Percentiles rank a stretch among this genome's conserved stretches.
These are phyloP conservation scores for Drosophila rufa DNA, from an alignment of 1,140 invertebrate genomes.

Conservation along the genomic window DNA sequence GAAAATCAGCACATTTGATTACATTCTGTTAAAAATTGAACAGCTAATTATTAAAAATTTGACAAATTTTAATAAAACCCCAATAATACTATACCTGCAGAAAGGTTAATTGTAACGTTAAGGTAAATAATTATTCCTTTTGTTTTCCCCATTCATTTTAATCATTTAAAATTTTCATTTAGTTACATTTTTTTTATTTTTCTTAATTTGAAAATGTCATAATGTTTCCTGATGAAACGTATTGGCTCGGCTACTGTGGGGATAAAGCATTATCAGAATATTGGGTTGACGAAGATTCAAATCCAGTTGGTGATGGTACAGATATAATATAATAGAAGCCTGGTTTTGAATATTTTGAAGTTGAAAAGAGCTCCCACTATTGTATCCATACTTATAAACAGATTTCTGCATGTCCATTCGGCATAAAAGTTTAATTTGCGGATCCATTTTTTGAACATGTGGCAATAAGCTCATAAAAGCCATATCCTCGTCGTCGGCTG, in stretches of 20 bases:
- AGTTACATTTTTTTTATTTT: background rate
- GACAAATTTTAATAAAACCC: background rate
- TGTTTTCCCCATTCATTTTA: background rate
- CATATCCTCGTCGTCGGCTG: constrained; percentile 13
- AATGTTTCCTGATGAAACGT: constrained; percentile 9
- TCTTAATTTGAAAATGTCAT: constrained; percentile 2
- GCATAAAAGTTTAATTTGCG: background rate
- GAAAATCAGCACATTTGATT: constrained; percentile 1
- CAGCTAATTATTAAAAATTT: background rate
- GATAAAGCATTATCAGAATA: constrained; percentile 25
- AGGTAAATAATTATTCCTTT: background rate
- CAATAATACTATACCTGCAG: constrained; percentile 1
- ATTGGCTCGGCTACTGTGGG: constrained; percentile 8
- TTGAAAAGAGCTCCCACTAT: constrained; percentile 12
- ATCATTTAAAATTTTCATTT: background rate
- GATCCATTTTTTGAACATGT: background rate
- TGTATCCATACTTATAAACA: constrained; percentile 7
- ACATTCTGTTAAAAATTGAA: background rate
- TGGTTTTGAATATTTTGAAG: constrained; percentile 7
- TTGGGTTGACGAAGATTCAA: constrained; percentile 21
- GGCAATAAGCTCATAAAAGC: constrained; percentile 18
- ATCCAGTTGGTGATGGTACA: constrained; percentile 16
- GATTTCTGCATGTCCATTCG: background rate
- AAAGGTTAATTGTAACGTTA: no score
- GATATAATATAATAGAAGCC: constrained; percentile 12